Percentiles rank a stretch among this genome's conserved stretches.
Conservation (phyloP, 2,888 invertebrate genomes). For the Onthophagus sagittarius region DNA sequence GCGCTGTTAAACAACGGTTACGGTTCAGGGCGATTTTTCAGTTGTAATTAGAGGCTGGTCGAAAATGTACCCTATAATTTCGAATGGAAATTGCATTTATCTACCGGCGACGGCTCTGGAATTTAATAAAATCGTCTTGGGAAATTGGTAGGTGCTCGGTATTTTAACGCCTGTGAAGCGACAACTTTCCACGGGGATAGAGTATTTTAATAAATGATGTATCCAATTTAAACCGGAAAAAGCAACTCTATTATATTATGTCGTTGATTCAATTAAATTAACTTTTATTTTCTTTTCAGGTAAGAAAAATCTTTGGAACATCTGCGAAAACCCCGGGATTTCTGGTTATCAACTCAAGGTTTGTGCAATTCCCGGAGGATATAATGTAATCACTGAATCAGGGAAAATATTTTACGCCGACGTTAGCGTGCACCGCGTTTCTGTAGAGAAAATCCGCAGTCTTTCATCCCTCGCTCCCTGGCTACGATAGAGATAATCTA, state of each 20-base stretch:
- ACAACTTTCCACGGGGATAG: neutral
- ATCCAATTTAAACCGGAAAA: too few species aligned
- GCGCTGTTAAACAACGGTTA: neutral
- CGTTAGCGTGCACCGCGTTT: neutral
- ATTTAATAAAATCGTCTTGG: neutral
- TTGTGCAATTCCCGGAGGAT: neutral
- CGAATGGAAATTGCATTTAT: neutral
- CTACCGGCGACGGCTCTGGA: neutral
- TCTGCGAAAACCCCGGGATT: neutral
- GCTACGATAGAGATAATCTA: neutral
- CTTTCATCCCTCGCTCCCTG: neutral
- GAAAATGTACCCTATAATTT: neutral
- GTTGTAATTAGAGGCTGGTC: neutral
- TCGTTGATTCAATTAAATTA: neutral
- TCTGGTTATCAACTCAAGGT: neutral
- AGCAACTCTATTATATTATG: too few species aligned
- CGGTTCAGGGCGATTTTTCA: neutral
- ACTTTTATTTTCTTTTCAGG: neutral
- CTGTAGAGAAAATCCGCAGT: neutral
- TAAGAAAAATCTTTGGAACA: neutral
- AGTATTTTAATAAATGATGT: neutral
- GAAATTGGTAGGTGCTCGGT: neutral
- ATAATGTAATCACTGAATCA: neutral
- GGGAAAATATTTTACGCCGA: neutral
- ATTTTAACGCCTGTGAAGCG: neutral